A percentile compares a stretch with the other conserved stretches of the same genome.
Conservation (phyloP, 92 coral and sea anemone genomes). For the Ricordea florida region DNA sequence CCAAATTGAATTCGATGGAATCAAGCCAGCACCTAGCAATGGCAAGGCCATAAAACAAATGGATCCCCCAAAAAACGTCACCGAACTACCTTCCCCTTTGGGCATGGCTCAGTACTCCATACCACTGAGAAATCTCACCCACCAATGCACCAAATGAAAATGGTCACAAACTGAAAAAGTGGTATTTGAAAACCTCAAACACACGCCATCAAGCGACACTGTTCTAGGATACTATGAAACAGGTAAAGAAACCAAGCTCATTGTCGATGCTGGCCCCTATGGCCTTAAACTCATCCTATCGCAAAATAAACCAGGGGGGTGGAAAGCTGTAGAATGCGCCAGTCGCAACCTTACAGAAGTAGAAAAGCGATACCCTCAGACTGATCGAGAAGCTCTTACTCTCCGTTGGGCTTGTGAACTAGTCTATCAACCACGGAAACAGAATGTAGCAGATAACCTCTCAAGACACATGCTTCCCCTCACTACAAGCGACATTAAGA, state of each 20-base stretch:
- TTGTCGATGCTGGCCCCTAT: constrained; percentile 39
- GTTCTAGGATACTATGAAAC: constrained; percentile 39
- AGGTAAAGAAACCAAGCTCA: constrained; percentile 10
- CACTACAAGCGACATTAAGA: too few relatives aligned
- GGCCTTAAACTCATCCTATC: constrained; percentile 22
- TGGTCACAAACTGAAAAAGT: constrained; percentile 21
- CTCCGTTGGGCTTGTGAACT: constrained; percentile 40
- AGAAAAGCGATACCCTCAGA: constrained; percentile 7
- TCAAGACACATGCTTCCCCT: constrained; percentile 35
- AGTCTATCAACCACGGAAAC: too few relatives aligned
- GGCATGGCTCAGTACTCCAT: constrained; percentile 41
- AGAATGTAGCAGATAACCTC: constrained; percentile 32
- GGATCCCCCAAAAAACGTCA: constrained; percentile 18
- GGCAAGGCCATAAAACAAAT: constrained; percentile 18
- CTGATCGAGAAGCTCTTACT: constrained; percentile 33
- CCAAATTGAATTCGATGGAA: constrained; percentile 32
- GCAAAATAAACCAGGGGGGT: constrained; percentile 30
- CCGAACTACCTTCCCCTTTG: constrained; percentile 15
- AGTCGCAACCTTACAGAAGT: constrained; percentile 17
- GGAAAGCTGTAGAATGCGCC: constrained; percentile 37
- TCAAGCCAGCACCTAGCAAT: constrained; percentile 29
- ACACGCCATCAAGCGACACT: constrained; percentile 18
- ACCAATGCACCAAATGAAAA: constrained; percentile 4
- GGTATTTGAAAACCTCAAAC: constrained; percentile 27
- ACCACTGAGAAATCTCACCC: constrained; percentile 35